Evolutionary conservation across 1,140 invertebrate species (phyloP), one percentile per base, ranked within the genome.

Genomic region (Macrobrachium nipponense): DNA sequence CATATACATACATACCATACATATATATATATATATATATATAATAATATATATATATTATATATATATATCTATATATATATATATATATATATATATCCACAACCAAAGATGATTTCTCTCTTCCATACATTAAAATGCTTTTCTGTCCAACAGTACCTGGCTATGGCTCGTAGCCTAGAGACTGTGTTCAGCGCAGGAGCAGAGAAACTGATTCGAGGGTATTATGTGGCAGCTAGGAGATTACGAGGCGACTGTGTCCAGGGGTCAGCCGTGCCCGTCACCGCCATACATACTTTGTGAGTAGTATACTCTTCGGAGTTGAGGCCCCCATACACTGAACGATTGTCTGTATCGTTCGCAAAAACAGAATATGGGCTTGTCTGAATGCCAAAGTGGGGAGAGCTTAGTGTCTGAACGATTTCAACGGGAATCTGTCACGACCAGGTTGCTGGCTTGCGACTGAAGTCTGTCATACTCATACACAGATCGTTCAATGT

Each of bases 221-320:
- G 87, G 4, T 88, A 88, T 60, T 88, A 88, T 23, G 87, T 88
- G 27, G 87, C 87, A 62, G 80, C 87, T 59, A 18, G 87, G 36
- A 80, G 82, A 20, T 44, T 84, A 44, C 14, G 80, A 36, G 77
- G 87, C 8, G 83, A 79, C 60, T 80, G 82, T 43, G 70, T 83
- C 27, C 64, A 73, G 59, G 87, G 87, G 0, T 70, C 87, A 20
- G 8, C 82, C 51, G 82, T 88, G 12, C 87, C 87, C 44, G 59
- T 88, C 59, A 88, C 87, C 36, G 87, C 87, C 66, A 88, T 88
- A 62, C 66, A 83, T 68, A 85, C 77, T 15, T 44, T 88, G 87
- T 88, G 44, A 62, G 86, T 70, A n/a, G n/a, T n/a, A n/a, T n/a
- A 36, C 27, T 36, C 27, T 36, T 36, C 27, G 27, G 27, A 36